A percentile compares a stretch with the other conserved stretches of the same genome.
Conservation (phyloP, 1,140 invertebrate genomes). For the Teleogryllus occipitalis region DNA sequence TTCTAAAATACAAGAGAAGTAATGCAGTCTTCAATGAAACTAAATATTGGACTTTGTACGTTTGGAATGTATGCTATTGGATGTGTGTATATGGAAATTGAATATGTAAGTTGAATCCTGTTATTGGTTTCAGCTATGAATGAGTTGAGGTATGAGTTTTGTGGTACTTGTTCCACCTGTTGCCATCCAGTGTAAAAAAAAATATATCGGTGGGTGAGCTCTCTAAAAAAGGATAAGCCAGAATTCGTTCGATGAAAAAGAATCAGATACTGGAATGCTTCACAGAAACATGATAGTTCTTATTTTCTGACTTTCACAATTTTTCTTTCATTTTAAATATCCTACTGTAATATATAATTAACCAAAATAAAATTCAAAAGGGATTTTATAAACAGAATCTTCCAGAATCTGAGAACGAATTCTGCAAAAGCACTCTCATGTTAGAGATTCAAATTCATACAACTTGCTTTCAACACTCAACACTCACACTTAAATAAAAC, state of each 20-base stretch:
- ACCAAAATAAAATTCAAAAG: too few species aligned
- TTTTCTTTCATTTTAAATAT: too few species aligned
- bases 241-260: background rate
- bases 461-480: background rate
- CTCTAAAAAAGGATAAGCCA: conserved; percentile 1
- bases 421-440: background rate
- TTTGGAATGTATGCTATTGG: background rate
- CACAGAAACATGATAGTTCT: too few species aligned
- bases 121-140: background rate
- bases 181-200: background rate
- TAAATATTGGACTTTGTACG: background rate
- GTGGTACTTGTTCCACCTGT: background rate
- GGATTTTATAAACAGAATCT: background rate
- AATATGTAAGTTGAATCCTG: background rate
- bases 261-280: background rate
- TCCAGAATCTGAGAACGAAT: background rate
- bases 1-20: background rate
- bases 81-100: background rate
- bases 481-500: background rate
- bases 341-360: too few species aligned
- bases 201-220: background rate
- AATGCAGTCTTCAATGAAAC: background rate
- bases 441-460: background rate
- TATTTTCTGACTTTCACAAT: too few species aligned
- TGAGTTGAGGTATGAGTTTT: conserved; percentile 1